phyloP scores from a whole-genome alignment of 2,888 invertebrate species.

The Dasypolia templi region DNA sequence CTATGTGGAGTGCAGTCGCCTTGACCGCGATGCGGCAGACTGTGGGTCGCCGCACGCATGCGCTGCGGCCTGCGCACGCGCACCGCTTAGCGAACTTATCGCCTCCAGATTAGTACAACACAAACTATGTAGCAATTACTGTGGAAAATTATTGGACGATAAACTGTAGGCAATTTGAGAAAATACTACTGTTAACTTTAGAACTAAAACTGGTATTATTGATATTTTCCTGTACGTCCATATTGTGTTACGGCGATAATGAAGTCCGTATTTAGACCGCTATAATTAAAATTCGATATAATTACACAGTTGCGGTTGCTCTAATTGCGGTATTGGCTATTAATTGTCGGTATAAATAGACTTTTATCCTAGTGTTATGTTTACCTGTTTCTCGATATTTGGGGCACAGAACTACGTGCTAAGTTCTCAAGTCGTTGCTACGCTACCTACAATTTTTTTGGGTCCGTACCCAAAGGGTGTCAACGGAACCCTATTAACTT shows the following conservation, averaged over 20 bases:
- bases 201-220: slow-evolving; percentile 7
- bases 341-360: slow-evolving; percentile 19
- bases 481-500: too few species aligned
- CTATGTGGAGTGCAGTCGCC: slow-evolving; percentile 62
- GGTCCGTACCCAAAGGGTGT: too few species aligned
- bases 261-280: slow-evolving; percentile 13
- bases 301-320: slow-evolving; percentile 19
- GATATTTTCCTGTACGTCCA: slow-evolving; percentile 13
- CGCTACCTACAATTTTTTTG: background rate
- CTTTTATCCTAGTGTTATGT: slow-evolving; percentile 9
- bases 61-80: slow-evolving; percentile 58
- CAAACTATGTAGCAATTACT: slow-evolving; percentile 24
- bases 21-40: slow-evolving; percentile 72
- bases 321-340: slow-evolving; percentile 12
- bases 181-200: slow-evolving; percentile 1
- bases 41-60: slow-evolving; percentile 68
- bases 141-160: slow-evolving; percentile 27
- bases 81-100: slow-evolving; percentile 46
- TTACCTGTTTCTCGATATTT: slow-evolving; percentile 35
- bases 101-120: slow-evolving; percentile 40
- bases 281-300: slow-evolving; percentile 19
- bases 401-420: background rate
- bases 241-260: slow-evolving; percentile 22
- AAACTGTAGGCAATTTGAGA: background rate
- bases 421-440: background rate